Evolutionary conservation across 2,888 invertebrate genomes (phyloP).

Genomic region (Pristionchus mayeri): DNA sequence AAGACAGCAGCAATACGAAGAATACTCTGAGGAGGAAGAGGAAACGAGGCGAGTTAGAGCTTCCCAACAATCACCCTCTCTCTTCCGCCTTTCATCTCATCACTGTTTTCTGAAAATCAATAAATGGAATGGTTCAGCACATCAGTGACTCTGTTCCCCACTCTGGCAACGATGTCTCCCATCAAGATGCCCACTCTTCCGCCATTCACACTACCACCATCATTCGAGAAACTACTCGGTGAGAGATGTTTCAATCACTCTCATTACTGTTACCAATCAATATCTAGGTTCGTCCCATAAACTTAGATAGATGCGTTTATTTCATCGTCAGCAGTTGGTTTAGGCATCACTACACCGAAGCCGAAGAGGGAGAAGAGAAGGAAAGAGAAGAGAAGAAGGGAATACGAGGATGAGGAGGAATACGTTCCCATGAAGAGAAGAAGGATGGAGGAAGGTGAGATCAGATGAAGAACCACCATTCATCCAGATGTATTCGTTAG

Average conservation of each 20-base stretch:
- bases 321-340: background rate
- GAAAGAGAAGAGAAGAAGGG: conserved; percentile 27
- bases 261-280: too few species aligned
- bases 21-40: conserved; percentile 14
- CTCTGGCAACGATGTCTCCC: conserved; percentile 18
- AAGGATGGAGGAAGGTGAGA: background rate
- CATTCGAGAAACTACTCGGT: conserved; percentile 44
- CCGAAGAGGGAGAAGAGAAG: background rate
- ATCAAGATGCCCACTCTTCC: conserved; percentile 47
- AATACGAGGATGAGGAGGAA: conserved; percentile 23
- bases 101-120: too few species aligned
- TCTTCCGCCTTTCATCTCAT: too few species aligned
- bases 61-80: too few species aligned
- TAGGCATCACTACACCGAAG: conserved; percentile 41
- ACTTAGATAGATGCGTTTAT: background rate
- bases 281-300: too few species aligned
- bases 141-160: background rate
- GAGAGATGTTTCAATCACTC: background rate
- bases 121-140: conserved; percentile 1
- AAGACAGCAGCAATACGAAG: background rate
- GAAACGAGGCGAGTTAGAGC: background rate
- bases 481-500: background rate
- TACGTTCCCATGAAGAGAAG: background rate
- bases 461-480: too few species aligned
- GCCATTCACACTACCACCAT: conserved; percentile 42